Base-by-base conservation (phyloP, 1,140 invertebrate species). In the Bombus difficillimus region DNA sequence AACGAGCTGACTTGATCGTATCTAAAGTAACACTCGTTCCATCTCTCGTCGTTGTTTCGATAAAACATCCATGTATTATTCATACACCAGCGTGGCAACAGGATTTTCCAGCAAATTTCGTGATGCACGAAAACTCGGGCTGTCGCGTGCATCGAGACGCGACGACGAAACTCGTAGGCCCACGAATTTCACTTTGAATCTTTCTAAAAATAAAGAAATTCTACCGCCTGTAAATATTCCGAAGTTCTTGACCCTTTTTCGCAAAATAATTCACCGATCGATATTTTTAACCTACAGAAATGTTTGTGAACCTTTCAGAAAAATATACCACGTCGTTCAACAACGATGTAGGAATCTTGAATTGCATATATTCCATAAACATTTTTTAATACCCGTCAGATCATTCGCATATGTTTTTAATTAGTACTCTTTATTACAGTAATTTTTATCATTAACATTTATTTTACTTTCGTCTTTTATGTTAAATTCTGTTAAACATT, bases 11-110 rank as follows among this genome's bases (percentile, higher is more conserved):
- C 28, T 41, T 25, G 32, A 25, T 69, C 32, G 68, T 39, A 39
- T 69, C 68, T 69, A 69, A 37, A 69, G 68, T 39, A 69, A 69
- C 68, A 39, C 22, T 39, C 34, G 39, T 73, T 73, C n/a, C 28
- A 73, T 73, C 41, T 73, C 41, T 10, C 9, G 43, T 9, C 41
- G 41, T 73, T 73, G 71, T 32, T 73, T 47, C 71, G 71, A 73
- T 43, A 32, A 73, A 73, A 43, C 71, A 43, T 43, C 68, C 32
- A 69, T 71, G 37, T 71, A 43, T 73, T 47, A 73, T 73, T 73
- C 41, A 32, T 73, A 43, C 71, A 18, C 41, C 5, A 15, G 13
- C n/a, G n/a, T 73, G 71, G 41, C n/a, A 28, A 47, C 15, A 73
- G 13, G 41, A 47, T 73, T 73, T 43, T 47, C 71, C 41, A 22